Evolutionary conservation across 2,888 invertebrate species (phyloP), one percentile per base, ranked within the genome.

Genomic region (Cantharis nigra): DNA sequence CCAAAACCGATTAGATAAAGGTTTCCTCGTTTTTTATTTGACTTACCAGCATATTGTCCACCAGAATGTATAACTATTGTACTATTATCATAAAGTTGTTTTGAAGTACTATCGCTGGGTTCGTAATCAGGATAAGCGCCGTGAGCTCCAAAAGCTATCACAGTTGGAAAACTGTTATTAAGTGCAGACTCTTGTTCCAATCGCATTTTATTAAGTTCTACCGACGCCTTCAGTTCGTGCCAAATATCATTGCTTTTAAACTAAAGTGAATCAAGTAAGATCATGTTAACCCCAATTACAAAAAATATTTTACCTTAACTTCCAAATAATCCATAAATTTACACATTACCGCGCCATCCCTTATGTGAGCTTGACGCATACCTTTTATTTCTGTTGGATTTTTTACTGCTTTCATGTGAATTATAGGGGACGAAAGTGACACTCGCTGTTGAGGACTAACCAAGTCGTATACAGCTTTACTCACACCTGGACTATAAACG

Each of bases 51-150:
- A 89, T 98, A 99, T 87, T 99, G 99, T 72, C 96, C 98, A 14
- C 99, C 99, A 1, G 98, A 98, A 85, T 98, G 98, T 82, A 98
- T 92, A 28, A 99, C 92, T 78, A 98, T 91, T 0, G 98, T 93
- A 79, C 95, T 95, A 80, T 95, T 93, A 73, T 91, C 92, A 72
- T 92, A 93, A 28, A 98, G 92, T 67, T 89, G 88, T 7, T 91
- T 88, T 84, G 94, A 93, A 5, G 95, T 93, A n/a, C 90, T 89
- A 80, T 91, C 91, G 16, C 91, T 93, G 0, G 94, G 92, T 79
- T 92, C 90, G 87, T 98, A 98, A 87, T 97, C 96, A 0, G 98
- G 96, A 75, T 96, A 91, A 0, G 98, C 96, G 0, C 94, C 96
- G 88, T 97, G 95, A 0, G 94, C 90, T 0, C 97, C 98, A 85